phyloP scores from a whole-genome alignment of 2,113 vertebrate genomes.

The Paedocypris sp. region DNA sequence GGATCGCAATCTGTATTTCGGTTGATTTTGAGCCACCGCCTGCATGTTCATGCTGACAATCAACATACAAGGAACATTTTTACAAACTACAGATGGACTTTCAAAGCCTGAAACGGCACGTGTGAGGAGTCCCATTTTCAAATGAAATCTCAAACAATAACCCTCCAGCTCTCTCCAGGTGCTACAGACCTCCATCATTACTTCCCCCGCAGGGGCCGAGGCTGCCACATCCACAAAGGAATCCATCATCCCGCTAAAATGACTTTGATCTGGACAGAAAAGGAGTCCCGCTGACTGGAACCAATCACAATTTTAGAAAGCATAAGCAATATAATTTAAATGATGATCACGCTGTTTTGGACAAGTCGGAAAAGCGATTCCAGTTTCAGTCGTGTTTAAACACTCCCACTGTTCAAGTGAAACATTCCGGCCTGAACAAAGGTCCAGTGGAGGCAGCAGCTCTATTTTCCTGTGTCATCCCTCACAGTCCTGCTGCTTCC shows the following conservation, averaged over 20 bases:
- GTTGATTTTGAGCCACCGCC: no score
- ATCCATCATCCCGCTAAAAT: constrained; percentile 5
- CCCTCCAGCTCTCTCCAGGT: not conserved
- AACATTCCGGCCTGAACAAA: no score
- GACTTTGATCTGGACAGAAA: constrained; percentile 8
- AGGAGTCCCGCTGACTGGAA: constrained; percentile 12
- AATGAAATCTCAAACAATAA: no score
- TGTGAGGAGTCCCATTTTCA: no score
- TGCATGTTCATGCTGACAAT: no score
- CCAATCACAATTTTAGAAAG: constrained; percentile 18
- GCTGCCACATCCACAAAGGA: not conserved
- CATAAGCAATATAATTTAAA: constrained; percentile 12
- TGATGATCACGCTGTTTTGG: not conserved
- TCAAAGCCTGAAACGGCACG: no score
- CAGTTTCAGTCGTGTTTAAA: not conserved
- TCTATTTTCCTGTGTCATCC: not conserved
- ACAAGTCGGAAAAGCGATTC: not conserved
- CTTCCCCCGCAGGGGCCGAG: not conserved
- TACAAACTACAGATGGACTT: no score
- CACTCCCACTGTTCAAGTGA: no score
- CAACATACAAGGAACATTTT: no score
- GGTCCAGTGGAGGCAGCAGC: not conserved
- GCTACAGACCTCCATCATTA: not conserved
- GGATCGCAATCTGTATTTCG: no score
- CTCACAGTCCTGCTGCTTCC: not conserved